Evolutionary conservation across 2,797 vertebrate genomes (phyloP), one percentile per base, ranked within the genome.

Genomic region (Amblyopsis hoosieri): DNA sequence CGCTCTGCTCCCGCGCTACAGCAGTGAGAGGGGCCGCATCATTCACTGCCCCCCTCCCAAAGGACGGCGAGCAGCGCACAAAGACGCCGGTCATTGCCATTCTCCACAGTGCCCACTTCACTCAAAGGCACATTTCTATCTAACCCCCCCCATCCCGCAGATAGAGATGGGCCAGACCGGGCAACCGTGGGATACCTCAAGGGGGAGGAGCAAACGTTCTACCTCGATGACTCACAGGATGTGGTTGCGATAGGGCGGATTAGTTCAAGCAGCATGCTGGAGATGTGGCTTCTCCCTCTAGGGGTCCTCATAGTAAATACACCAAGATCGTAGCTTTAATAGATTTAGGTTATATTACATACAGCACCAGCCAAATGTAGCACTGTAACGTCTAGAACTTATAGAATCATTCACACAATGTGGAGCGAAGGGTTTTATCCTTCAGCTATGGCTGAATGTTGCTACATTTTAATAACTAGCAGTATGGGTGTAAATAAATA

Each of bases 81-180:
- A 91, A 86, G 75, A 82, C 84, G 71, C 85, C 78, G 84, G 87
- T 89, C 87, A 91, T 89, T 88, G 89, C 90, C 87, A 90, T 91
- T 90, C 87, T 89, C 88, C 84, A 87, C 90, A 91, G 87, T 84
- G 81, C 81, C 85, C 82, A 6, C 84, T 65, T 50, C 79, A 67
- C 76, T 88, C 83, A 90, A 91, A 89, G 90, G 84, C 84, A 84
- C 87, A 90, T 89, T 89, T 90, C 87, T 90, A 89, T 86, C 86
- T 81, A 75, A 80, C 66, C 73, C 74, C 83, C 80, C 54, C 77
- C 87, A 78, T 54, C 84, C 85, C 60, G 59, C 2, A 65, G 86
- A 86, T 81, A 88, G 85, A 79, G 81, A 86, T 46, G 62, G 80
- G 85, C 79, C 78, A 72, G 74, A 78, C 63, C 13, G 66, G 80